These are phyloP conservation scores for Suillia variegata DNA, from an alignment of 2,888 invertebrate species.

Conservation along the genomic window DNA sequence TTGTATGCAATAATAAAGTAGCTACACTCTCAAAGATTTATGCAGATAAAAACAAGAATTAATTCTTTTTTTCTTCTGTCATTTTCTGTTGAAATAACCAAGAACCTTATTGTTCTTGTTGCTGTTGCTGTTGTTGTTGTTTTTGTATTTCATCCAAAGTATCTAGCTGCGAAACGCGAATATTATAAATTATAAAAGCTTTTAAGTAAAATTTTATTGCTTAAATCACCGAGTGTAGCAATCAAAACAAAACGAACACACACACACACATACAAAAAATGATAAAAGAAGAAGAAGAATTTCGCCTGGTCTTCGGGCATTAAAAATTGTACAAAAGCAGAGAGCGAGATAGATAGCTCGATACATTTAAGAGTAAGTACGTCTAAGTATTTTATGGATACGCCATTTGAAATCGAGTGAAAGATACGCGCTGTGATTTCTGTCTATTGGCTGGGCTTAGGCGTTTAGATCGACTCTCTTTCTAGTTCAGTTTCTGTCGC, in stretches of 20 bases:
- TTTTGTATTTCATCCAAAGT: too few species aligned
- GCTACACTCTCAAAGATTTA: background rate
- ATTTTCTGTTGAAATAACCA: background rate
- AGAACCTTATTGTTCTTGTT: too few species aligned
- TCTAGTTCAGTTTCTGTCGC: too few species aligned
- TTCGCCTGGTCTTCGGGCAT: too few species aligned
- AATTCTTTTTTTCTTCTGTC: background rate
- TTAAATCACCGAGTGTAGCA: background rate
- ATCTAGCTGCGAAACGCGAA: background rate
- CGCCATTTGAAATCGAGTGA: background rate
- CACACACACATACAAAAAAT: too few species aligned
- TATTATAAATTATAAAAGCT: slow-evolving; percentile 23
- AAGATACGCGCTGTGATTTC: background rate
- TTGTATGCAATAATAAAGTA: slow-evolving; percentile 11
- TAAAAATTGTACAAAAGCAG: background rate
- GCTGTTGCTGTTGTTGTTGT: too few species aligned
- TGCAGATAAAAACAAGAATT: slow-evolving; percentile 32
- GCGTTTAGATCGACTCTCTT: too few species aligned
- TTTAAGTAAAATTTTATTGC: slow-evolving; percentile 14
- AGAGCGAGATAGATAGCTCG: background rate
- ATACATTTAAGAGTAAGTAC: too few species aligned
- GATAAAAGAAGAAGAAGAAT: too few species aligned
- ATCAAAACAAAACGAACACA: background rate
- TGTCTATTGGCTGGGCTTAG: slow-evolving; percentile 10
- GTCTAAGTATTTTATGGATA: too few species aligned